These are phyloP conservation scores for Luehdorfia chinensis DNA, from an alignment of 1,140 invertebrate species.

Conservation along the genomic window DNA sequence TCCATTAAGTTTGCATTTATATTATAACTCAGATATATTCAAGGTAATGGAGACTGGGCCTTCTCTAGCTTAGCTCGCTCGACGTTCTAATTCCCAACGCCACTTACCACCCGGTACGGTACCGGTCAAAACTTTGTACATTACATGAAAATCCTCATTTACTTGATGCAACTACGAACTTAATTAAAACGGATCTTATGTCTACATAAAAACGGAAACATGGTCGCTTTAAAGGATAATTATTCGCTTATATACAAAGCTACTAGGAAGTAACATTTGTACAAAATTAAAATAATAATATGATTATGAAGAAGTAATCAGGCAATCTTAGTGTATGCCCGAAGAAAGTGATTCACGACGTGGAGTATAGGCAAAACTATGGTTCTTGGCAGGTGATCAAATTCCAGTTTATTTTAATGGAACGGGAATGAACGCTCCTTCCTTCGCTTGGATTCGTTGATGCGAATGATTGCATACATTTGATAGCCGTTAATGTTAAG, in stretches of 20 bases:
- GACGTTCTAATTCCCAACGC: background rate
- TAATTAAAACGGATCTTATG: too few species aligned
- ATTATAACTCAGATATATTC: too few species aligned
- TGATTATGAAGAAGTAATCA: conserved; percentile 4
- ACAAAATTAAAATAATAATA: conserved; percentile 12
- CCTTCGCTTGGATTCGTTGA: background rate
- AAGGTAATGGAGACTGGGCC: too few species aligned
- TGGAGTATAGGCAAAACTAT: conserved; percentile 2
- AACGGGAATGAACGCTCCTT: background rate
- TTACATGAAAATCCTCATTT: background rate
- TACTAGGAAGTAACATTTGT: background rate
- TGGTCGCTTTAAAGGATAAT: conserved; percentile 2
- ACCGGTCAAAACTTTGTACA: background rate
- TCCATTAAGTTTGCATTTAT: too few species aligned
- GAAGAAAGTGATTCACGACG: conserved; percentile 4
- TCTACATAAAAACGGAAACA: background rate
- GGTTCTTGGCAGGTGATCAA: conserved; percentile 14
- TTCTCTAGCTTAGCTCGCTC: too few species aligned
- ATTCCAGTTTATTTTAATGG: conserved; percentile 3
- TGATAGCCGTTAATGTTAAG: background rate
- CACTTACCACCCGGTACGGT: too few species aligned
- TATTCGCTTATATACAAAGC: conserved; percentile 3
- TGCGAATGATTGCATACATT: background rate
- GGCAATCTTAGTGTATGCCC: background rate
- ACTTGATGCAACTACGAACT: too few species aligned